A percentile compares a stretch with the other conserved stretches of the same genome.
phyloP scores from a whole-genome alignment of 1,140 invertebrate species.

The Chlorops oryzae region DNA sequence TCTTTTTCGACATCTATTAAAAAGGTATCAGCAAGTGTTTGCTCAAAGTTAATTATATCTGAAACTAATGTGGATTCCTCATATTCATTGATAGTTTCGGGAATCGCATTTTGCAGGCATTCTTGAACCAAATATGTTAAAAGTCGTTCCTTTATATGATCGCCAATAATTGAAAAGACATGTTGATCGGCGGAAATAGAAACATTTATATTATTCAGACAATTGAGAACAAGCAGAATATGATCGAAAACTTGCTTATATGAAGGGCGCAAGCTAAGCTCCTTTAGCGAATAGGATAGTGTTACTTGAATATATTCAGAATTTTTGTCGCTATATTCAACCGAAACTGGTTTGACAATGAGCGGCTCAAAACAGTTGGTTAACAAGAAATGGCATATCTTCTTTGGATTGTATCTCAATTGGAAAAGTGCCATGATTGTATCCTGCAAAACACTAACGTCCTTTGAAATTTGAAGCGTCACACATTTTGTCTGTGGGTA shows the following conservation, averaged over 20 bases:
- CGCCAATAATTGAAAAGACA: constrained; percentile 59
- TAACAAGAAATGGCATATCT: constrained; percentile 35
- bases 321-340: constrained; percentile 25
- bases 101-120: constrained; percentile 69
- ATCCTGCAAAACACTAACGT: constrained; percentile 35
- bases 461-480: constrained; percentile 34
- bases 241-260: constrained; percentile 59
- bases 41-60: constrained; percentile 62
- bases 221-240: constrained; percentile 56
- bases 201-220: constrained; percentile 55
- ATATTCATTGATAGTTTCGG: constrained; percentile 64
- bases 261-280: constrained; percentile 27
- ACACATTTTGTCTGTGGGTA: constrained; percentile 39
- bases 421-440: constrained; percentile 39
- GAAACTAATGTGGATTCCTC: constrained; percentile 58
- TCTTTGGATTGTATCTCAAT: constrained; percentile 28
- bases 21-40: constrained; percentile 53
- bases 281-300: constrained; percentile 38
- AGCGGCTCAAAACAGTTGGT: constrained; percentile 42
- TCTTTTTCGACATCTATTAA: constrained; percentile 45
- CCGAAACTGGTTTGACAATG: constrained; percentile 35
- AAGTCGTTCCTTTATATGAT: constrained; percentile 57
- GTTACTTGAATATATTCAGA: constrained; percentile 22
- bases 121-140: constrained; percentile 63
- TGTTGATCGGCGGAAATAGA: constrained; percentile 49